Evolutionary conservation across 2,113 vertebrate species (phyloP).

Genomic region (Atlantisia rogersi): DNA sequence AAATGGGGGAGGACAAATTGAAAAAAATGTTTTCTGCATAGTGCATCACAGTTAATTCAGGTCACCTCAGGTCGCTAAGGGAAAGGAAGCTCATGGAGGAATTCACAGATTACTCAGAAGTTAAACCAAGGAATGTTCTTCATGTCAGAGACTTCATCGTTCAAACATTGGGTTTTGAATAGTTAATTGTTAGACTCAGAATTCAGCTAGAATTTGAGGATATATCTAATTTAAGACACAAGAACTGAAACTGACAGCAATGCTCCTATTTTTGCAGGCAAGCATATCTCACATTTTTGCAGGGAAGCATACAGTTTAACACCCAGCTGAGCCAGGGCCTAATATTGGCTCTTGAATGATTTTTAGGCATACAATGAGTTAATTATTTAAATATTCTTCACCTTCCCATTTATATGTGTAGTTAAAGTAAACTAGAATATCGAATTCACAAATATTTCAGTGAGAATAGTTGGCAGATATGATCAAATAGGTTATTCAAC

Average conservation of each 20-base stretch:
- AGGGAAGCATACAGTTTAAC: neutral
- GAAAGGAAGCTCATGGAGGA: neutral
- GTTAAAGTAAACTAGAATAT: neutral
- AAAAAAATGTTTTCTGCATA: constrained; percentile 57
- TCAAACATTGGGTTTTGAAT: neutral
- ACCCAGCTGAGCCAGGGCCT: neutral
- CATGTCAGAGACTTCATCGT: neutral
- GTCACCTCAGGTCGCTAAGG: constrained; percentile 45
- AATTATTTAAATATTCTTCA: neutral
- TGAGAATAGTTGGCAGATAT: neutral
- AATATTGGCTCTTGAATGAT: neutral
- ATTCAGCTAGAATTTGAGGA: neutral
- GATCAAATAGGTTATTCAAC: neutral
- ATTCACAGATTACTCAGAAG: neutral
- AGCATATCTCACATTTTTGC: neutral
- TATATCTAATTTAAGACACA: neutral
- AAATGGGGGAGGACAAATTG: constrained; percentile 9
- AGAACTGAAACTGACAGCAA: neutral
- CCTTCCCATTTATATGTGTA: neutral
- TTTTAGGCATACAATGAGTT: neutral
- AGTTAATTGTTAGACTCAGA: neutral
- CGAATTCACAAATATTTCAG: neutral
- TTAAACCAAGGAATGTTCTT: neutral
- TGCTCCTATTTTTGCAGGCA: neutral
- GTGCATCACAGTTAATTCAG: constrained; percentile 26